A percentile compares a stretch with the other conserved stretches of the same genome.
Evolutionary conservation across 2,113 vertebrate genomes (phyloP).

Genomic region (Sardina pilchardus): DNA sequence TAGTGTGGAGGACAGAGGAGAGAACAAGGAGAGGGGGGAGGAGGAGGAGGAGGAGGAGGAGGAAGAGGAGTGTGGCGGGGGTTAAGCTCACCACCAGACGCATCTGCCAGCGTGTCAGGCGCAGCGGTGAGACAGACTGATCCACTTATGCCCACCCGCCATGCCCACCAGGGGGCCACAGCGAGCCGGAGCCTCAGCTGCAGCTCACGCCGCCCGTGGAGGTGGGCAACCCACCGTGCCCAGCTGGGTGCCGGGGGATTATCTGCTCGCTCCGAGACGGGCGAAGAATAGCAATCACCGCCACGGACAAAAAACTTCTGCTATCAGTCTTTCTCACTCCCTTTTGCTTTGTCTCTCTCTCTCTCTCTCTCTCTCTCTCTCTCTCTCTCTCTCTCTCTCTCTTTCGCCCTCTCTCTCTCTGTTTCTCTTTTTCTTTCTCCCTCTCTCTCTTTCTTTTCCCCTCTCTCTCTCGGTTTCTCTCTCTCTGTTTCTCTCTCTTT

Average conservation of each 20-base stretch:
- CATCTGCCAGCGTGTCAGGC: slow-evolving; percentile 40
- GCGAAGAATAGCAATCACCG: slow-evolving; percentile 38
- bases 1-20: background rate
- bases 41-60: background rate
- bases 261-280: slow-evolving; percentile 26
- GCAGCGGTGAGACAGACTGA: slow-evolving; percentile 30
- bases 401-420: background rate
- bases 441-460: background rate
- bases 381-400: background rate
- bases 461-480: background rate
- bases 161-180: slow-evolving; percentile 29
- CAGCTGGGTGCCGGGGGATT: slow-evolving; percentile 29
- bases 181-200: slow-evolving; percentile 27
- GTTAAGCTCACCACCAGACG: slow-evolving; percentile 32
- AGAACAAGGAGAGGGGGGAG: background rate
- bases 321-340: background rate
- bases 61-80: background rate
- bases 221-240: slow-evolving; percentile 28
- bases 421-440: no score
- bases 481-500: no score
- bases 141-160: slow-evolving; percentile 42
- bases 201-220: background rate
- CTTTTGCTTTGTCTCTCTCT: slow-evolving; percentile 12
- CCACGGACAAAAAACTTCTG: background rate
- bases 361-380: background rate